A percentile compares a stretch with the other conserved stretches of the same genome.
Conservation (phyloP, 2,888 invertebrate species). For the Hypomecis atomaria region DNA sequence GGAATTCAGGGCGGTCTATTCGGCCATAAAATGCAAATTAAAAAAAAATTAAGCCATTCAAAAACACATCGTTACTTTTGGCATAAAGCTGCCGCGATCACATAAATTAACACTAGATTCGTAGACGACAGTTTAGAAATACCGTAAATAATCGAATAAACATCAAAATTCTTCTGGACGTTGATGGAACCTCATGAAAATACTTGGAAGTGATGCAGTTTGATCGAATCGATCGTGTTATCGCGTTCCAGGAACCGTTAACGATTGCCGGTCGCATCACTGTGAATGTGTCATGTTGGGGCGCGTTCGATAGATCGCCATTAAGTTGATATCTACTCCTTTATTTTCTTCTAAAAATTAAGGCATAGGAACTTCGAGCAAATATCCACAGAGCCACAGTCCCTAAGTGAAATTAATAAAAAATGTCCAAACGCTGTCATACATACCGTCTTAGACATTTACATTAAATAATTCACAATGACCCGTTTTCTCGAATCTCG, state of each 20-base stretch:
- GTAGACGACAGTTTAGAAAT: slow-evolving; percentile 59
- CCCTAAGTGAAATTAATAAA: no score
- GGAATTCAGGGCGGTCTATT: slow-evolving; percentile 15
- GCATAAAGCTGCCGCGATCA: slow-evolving; percentile 53
- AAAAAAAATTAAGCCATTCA: slow-evolving; percentile 42
- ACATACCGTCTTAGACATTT: no score
- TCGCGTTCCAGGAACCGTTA: slow-evolving; percentile 52
- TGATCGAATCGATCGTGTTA: slow-evolving; percentile 45
- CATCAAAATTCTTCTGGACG: slow-evolving; percentile 40
- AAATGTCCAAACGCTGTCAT: no score
- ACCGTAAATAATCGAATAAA: slow-evolving; percentile 45
- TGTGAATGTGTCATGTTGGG: slow-evolving; percentile 48
- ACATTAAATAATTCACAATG: no score
- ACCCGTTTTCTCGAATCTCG: no score
- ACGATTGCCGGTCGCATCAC: slow-evolving; percentile 48
- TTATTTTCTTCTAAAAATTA: not conserved
- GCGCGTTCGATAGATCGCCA: slow-evolving; percentile 11
- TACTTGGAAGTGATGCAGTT: slow-evolving; percentile 49
- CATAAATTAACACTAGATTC: slow-evolving; percentile 66
- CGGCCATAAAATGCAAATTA: slow-evolving; percentile 46
- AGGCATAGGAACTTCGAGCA: slow-evolving; percentile 1
- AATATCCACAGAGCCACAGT: no score
- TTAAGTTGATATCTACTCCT: slow-evolving; percentile 19
- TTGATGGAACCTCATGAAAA: slow-evolving; percentile 61
- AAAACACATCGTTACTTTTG: slow-evolving; percentile 56